Evolutionary conservation across 2,888 invertebrate genomes (phyloP).

Genomic region (Drepana falcataria): DNA sequence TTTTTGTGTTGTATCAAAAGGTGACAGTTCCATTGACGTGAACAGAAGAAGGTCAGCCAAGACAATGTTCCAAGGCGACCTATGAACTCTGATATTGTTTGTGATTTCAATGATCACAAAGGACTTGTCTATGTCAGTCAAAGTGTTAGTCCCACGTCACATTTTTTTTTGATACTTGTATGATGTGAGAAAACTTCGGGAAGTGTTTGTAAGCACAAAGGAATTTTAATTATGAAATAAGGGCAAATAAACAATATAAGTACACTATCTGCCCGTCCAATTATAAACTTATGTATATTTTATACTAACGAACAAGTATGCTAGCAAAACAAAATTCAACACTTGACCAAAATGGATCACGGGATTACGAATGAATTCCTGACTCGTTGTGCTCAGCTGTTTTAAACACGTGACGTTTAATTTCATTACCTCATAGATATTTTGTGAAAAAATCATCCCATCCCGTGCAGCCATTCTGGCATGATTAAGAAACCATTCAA

Average conservation of each 20-base stretch:
- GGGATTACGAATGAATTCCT: no score
- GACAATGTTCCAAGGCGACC: conserved; percentile 32
- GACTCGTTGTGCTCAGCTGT: no score
- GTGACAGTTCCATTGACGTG: conserved; percentile 38
- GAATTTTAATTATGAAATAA: neutral
- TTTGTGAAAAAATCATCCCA: no score
- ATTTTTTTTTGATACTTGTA: conserved; percentile 39
- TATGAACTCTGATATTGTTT: conserved; percentile 39
- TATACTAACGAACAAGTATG: no score
- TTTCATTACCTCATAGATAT: no score
- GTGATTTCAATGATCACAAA: conserved; percentile 19
- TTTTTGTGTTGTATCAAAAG: conserved; percentile 28
- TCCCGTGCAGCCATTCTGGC: no score
- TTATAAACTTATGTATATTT: no score
- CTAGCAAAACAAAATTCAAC: no score
- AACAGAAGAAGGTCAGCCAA: conserved; percentile 24
- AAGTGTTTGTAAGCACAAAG: conserved; percentile 1
- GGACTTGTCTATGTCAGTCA: conserved; percentile 45
- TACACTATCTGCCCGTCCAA: no score
- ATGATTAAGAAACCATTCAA: no score
- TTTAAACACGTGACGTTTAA: no score
- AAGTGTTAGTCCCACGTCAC: conserved; percentile 30
- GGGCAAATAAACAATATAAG: neutral
- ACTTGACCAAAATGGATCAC: no score
- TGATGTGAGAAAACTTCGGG: conserved; percentile 31